Evolutionary conservation across 2,888 invertebrate species (phyloP), one percentile per base, ranked within the genome.

Genomic region (Parnassius glacialis): DNA sequence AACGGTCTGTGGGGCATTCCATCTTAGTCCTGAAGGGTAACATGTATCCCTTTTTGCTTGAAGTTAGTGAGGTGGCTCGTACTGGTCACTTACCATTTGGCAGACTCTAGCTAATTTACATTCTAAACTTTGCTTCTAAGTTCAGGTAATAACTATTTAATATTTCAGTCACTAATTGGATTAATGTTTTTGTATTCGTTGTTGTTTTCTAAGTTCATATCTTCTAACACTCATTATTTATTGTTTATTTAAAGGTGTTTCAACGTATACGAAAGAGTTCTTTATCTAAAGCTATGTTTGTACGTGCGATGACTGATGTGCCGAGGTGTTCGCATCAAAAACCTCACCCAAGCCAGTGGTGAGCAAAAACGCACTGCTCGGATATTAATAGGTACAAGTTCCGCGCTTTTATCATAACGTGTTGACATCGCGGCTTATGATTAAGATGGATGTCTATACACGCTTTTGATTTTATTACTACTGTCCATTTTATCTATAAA

Each of bases 371-470:
- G 57, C 53, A 53, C 43, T 34, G 34, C 34, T 58, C 53, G 41
- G 54, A 41, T 62, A 62, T 62, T 62, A 62, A 62, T 62, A 62
- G 54, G 16, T 41, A 16, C 57, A 44, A 57, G 50, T 58, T 12
- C 16, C 58, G 58, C 58, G 13, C 44, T 58, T 53, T 53, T 47
- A 53, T 62, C 44, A 62, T 54, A 34, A 54, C 54, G 58, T 62
- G 51, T 43, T 48, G 48, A 62, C 47, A 58, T 62, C 50, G 16
- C 25, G 43, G 20, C 62, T 54, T 51, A 62, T 58, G 50, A 51
- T 53, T 45, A 42, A 47, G 41, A 48, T 62, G 25, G n/a, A 20
- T 50, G 60, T 45, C 25, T 13, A 9, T 50, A 20, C 43, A 42
- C 41, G 13, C 3, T 57, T 57, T 41, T 56, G 12, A 43, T 3